phyloP scores from a whole-genome alignment of 2,113 vertebrate species.

The Tretioscincus oriximinensis region DNA sequence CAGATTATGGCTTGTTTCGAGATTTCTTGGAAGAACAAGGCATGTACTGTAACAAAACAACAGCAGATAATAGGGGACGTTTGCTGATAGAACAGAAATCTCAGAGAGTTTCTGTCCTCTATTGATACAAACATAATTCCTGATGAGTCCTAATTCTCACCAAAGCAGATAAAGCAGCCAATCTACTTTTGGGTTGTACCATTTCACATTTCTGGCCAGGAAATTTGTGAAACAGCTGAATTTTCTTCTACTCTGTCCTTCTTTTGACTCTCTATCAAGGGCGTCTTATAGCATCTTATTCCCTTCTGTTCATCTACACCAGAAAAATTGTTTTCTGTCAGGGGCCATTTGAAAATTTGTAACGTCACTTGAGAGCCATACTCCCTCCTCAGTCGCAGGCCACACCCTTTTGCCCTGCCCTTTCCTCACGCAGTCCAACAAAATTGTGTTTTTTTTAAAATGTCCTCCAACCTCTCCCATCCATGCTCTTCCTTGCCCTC shows the following conservation, averaged over 20 bases:
- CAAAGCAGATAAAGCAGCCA: no score
- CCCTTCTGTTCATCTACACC: no score
- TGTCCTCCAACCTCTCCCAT: no score
- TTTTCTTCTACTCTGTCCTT: not conserved
- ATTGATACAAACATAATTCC: not conserved
- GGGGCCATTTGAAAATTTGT: no score
- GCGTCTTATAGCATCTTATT: no score
- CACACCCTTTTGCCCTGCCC: no score
- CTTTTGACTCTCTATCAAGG: not conserved
- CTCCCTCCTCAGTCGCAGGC: no score
- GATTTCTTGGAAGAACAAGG: constrained; percentile 54
- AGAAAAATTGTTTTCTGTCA: no score
- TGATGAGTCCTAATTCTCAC: not conserved
- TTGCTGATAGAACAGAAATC: constrained; percentile 43
- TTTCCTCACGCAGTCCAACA: no score
- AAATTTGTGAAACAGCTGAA: not conserved
- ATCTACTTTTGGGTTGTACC: not conserved
- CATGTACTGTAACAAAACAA: constrained; percentile 41
- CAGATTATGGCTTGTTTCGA: constrained; percentile 36
- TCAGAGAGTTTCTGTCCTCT: not conserved
- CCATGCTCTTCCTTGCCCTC: no score
- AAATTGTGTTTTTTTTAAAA: no score
- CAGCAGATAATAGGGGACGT: constrained; percentile 26
- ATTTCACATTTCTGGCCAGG: not conserved
- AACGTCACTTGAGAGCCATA: no score